Base-by-base conservation (phyloP, 2,888 invertebrate genomes). In the Melinopterus prodromus region DNA sequence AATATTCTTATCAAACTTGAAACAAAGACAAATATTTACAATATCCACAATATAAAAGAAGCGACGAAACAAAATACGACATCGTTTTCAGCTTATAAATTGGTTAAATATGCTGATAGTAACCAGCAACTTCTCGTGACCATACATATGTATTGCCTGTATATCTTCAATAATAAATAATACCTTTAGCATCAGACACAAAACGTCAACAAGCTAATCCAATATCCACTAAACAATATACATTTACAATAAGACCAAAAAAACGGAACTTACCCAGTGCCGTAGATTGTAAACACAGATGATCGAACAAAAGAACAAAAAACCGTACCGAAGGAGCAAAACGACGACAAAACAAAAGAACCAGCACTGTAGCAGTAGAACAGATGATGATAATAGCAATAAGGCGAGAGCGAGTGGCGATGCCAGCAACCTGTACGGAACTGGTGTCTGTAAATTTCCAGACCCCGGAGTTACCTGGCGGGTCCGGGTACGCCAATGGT, bases 221-320 rank as follows among this genome's bases (percentile, higher is more conserved):
- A 53, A 53, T 53, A 70, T 69, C 69, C 26, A 16, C 16, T 3
- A 15, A 14, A 5, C 14, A 77, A n/a, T 77, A 38, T 38, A 6
- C 69, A n/a, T 15, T 6, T 7, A 12, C 4, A 38, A 76, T 2
- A 2, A 36, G 6, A 78, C 69, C 74, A 74, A 78, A 74, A 69
- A 70, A 77, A 38, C 16, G 81, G 69, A 71, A 88, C 89, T 89
- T 85, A 89, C 89, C 89, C 88, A 88, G 88, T 86, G 86, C 85
- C 86, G 86, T 85, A 83, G 81, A 26, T 74, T 35, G 35, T 36
- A 74, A 74, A 74, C 36, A 74, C 83, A 82, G 83, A 77, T 69
- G 77, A 15, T 53, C 16, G 36, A 79, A 81, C 74, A 80, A 84
- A 84, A 84, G 82, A 84, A 81, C 83, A 83, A 84, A 82, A 84